A percentile compares a stretch with the other conserved stretches of the same genome.
phyloP scores from a whole-genome alignment of 2,888 invertebrate species.

The Branchinecta sandiegonensis region DNA sequence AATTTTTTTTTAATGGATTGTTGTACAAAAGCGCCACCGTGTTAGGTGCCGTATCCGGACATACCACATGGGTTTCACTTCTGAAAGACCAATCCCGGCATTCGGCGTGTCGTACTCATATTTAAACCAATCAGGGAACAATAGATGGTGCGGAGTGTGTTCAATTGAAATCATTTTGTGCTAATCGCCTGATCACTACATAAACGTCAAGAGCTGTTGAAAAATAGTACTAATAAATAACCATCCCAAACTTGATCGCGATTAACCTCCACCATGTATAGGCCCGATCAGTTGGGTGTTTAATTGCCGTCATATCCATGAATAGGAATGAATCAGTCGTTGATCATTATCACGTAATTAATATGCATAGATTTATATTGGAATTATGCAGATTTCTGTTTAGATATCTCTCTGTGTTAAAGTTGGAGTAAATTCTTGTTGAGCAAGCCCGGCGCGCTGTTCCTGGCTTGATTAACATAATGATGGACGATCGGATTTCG shows the following conservation, averaged over 20 bases:
- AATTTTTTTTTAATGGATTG: too few relatives aligned
- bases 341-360: constrained; percentile 14
- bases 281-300: constrained; percentile 14
- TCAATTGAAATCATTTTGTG: constrained; percentile 7
- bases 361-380: constrained; percentile 16
- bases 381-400: constrained; percentile 16
- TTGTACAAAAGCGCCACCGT: too few relatives aligned
- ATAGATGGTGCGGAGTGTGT: background rate
- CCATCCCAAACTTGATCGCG: background rate
- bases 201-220: constrained; percentile 15
- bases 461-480: constrained; percentile 1
- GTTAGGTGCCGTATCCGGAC: too few relatives aligned
- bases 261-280: constrained; percentile 15
- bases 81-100: too few relatives aligned
- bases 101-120: too few relatives aligned
- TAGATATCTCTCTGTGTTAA: constrained; percentile 11
- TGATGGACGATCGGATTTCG: background rate
- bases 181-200: constrained; percentile 14
- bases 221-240: constrained; percentile 15
- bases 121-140: too few relatives aligned
- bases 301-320: constrained; percentile 12
- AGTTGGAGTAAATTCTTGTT: constrained; percentile 13
- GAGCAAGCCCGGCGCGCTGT: background rate
- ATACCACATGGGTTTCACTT: too few relatives aligned
- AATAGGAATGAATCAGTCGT: constrained; percentile 1